Base-by-base conservation (phyloP, 2,888 invertebrate genomes). In the Drosophila birchii region DNA sequence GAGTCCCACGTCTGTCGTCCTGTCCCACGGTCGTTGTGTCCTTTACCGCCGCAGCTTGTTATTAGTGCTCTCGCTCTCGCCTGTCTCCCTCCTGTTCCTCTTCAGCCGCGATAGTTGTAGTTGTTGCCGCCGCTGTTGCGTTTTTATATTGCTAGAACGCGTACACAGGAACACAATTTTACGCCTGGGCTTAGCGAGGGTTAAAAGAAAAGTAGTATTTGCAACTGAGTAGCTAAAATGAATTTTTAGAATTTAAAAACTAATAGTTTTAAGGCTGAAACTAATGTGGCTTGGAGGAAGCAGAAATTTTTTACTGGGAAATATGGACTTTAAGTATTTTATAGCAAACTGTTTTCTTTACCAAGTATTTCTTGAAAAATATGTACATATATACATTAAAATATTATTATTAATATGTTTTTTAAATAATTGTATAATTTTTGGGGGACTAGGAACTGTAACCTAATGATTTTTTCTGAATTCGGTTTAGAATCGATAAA, bases 11-110 rank as follows among this genome's bases (percentile, higher is more conserved):
- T 58, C 59, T 60, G 57, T 58, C 45, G 26, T 38, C 58, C 41
- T 61, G 60, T 57, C 60, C 47, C 51, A 34, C 68, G 43, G 61
- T 68, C 61, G 62, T 29, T 39, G 34, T 69, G 69, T 68, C 69
- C 72, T 72, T 76, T 72, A 51, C 75, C 86, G 79, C 73, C 83
- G 78, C 83, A 82, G 83, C 82, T 84, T 70, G 83, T 87, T 84
- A 85, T 84, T 87, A 87, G 83, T 80, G 78, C 76, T 64, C 73
- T 78, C 79, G 71, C 64, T 45, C 20, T 62, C 23, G 5, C 2
- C 71, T 20, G 29, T 36, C 29, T 12, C 39, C 6, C 56, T 18
- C 36, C n/a, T 78, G 76, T 81, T 66, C 69, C 56, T 56, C 57
- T 76, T 71, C 45, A 64, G 69, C 56, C 63, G 62, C 44, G 57